A percentile compares a stretch with the other conserved stretches of the same genome.
Conservation (phyloP, 2,888 invertebrate genomes). For the Empis livida region DNA sequence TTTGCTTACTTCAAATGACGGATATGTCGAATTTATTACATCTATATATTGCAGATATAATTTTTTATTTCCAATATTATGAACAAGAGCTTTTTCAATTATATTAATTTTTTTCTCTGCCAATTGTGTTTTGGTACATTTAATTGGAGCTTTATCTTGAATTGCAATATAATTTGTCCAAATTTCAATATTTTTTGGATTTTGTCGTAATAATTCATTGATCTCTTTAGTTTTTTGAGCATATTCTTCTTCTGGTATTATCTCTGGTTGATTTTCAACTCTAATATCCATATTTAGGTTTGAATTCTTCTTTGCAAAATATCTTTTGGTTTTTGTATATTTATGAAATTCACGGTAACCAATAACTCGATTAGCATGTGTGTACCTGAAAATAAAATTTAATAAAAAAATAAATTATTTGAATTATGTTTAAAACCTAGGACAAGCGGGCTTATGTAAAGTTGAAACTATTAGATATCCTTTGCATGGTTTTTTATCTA, state of each 20-base stretch:
- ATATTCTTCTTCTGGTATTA: constrained; percentile 36
- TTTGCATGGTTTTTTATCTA: constrained; percentile 43
- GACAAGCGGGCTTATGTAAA: constrained; percentile 49
- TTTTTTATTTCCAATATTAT: constrained; percentile 41
- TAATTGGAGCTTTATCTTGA: constrained; percentile 37
- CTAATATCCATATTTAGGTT: constrained; percentile 10
- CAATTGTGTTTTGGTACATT: constrained; percentile 24
- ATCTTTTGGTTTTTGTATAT: constrained; percentile 11
- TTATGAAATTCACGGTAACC: background rate
- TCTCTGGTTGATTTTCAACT: constrained; percentile 6
- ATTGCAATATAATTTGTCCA: constrained; percentile 49
- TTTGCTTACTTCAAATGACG: constrained; percentile 44
- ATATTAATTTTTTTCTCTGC: constrained; percentile 47
- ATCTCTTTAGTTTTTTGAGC: constrained; percentile 39
- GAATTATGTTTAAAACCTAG: constrained; percentile 36
- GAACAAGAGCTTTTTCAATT: constrained; percentile 44
- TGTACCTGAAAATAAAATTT: constrained; percentile 12
- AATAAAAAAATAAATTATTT: constrained; percentile 1
- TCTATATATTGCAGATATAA: constrained; percentile 36
- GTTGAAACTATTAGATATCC: constrained; percentile 47
- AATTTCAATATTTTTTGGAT: constrained; percentile 39
- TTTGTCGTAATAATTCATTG: constrained; percentile 39
- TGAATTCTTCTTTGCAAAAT: constrained; percentile 14
- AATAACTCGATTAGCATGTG: background rate
- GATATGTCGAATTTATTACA: constrained; percentile 38